Percentiles rank a stretch among this genome's conserved stretches.
Conservation (phyloP, 2,888 invertebrate genomes). For the Baronia brevicornis region DNA sequence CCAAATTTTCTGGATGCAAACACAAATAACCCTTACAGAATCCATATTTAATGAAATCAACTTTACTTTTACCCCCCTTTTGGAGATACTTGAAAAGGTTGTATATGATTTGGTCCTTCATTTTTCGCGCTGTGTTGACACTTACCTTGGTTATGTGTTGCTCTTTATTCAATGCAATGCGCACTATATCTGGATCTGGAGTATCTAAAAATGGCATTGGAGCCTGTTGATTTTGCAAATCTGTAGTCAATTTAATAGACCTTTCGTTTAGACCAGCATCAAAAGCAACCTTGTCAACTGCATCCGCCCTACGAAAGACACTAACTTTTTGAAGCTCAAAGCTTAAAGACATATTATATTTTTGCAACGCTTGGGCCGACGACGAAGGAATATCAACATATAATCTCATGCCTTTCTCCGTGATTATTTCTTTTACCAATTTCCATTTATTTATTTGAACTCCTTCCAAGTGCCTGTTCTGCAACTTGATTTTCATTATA, state of each 20-base stretch:
- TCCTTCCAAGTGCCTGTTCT: conserved; percentile 44
- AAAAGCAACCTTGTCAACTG: conserved; percentile 56
- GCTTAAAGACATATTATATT: conserved; percentile 50
- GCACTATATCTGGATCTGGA: conserved; percentile 36
- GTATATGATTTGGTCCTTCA: conserved; percentile 51
- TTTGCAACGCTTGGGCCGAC: conserved; percentile 49
- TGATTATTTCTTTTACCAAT: conserved; percentile 52
- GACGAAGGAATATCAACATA: conserved; percentile 65
- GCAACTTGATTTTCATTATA: conserved; percentile 48
- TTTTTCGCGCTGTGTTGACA: conserved; percentile 40
- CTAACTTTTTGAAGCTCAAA: conserved; percentile 62
- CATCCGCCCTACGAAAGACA: conserved; percentile 53
- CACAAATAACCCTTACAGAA: conserved; percentile 44
- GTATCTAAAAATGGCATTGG: conserved; percentile 41
- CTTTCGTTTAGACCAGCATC: conserved; percentile 45
- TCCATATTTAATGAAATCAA: conserved; percentile 55
- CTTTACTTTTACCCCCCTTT: conserved; percentile 30
- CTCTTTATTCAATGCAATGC: no score
- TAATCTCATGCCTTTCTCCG: conserved; percentile 47
- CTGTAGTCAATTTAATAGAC: conserved; percentile 27
- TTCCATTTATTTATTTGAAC: conserved; percentile 59
- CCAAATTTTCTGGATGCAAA: conserved; percentile 47
- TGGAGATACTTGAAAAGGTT: conserved; percentile 46
- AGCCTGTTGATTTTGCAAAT: conserved; percentile 25
- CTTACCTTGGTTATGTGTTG: no score